A percentile compares a stretch with the other conserved stretches of the same genome.
Evolutionary conservation across 1,140 invertebrate species (phyloP).

Genomic region (Polyergus mexicanus): DNA sequence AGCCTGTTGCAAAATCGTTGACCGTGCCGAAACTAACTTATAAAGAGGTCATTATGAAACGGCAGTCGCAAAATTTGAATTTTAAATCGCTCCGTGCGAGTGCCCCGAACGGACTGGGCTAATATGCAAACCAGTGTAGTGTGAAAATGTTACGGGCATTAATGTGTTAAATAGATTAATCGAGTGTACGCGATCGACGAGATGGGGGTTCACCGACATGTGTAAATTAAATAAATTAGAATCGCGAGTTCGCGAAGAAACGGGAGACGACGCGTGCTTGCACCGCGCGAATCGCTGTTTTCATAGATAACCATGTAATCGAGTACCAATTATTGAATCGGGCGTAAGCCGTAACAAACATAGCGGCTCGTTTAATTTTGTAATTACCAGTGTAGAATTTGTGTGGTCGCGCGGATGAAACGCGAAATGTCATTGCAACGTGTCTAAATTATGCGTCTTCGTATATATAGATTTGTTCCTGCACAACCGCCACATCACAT

Average conservation of each 20-base stretch:
- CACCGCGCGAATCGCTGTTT: constrained; percentile 20
- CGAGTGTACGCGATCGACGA: not conserved
- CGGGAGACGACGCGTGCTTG: not conserved
- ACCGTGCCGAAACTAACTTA: constrained; percentile 61
- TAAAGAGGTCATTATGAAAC: constrained; percentile 51
- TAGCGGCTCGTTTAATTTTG: constrained; percentile 69
- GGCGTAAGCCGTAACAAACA: constrained; percentile 70
- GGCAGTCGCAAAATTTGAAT: constrained; percentile 56
- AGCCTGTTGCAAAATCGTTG: constrained; percentile 54
- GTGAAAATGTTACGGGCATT: constrained; percentile 57
- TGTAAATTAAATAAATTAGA: constrained; percentile 63
- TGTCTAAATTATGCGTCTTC: constrained; percentile 35
- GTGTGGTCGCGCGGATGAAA: constrained; percentile 59
- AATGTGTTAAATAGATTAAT: constrained; percentile 69
- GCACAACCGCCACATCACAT: constrained; percentile 36
- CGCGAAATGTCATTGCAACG: constrained; percentile 63
- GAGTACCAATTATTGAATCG: constrained; percentile 64
- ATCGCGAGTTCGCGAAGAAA: constrained; percentile 41
- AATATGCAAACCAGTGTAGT: constrained; percentile 64
- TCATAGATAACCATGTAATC: constrained; percentile 59
- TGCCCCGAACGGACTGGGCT: not conserved
- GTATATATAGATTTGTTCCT: constrained; percentile 45
- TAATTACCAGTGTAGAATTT: constrained; percentile 72
- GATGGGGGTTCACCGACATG: not conserved
- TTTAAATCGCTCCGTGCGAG: constrained; percentile 52